Evolutionary conservation across 2,888 invertebrate species (phyloP), one percentile per base, ranked within the genome.

Genomic region (Parnassius apollo): DNA sequence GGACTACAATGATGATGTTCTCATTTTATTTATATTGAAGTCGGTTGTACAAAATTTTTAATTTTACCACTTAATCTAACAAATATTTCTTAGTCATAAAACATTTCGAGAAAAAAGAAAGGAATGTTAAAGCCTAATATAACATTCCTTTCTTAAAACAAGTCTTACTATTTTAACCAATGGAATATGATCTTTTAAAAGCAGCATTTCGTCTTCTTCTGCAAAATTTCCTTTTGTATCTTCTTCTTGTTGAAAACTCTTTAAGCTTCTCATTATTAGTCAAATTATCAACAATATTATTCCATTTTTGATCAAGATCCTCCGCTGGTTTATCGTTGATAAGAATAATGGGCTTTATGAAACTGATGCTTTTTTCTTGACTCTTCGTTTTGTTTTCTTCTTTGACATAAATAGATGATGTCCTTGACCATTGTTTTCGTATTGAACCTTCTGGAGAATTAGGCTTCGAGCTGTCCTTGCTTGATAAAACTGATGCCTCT

Each of bases 101-200:
- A 35, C 35, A 35, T 35, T 35, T 1, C 35, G 18, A 18, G 18
- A 18, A 18, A 18, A 18, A 18, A 18, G 18, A 18, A 18, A 18
- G 18, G 18, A 18, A 18, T 18, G 18, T 18, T 18, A 18, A 18
- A 18, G 1, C 18, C 18, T 18, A 18, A 18, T 18, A 1, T 35
- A 35, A 35, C 35, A 35, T 35, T 4, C 7, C 18, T 45, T 22
- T 22, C 55, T 45, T 55, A 46, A 13, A 56, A 45, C 12, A 35
- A 46, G 12, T 57, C 13, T 4, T 8, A 48, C 22, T 46, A 18
- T 45, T 53, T 53, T 57, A 88, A 35, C 85, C 90, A 56, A 91
- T 91, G 1, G 90, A 85, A 71, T 90, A 91, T 0, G 90, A 90
- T 69, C 91, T 81, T 77, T 91, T 91, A 65, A 85, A 88, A 0